A percentile compares a stretch with the other conserved stretches of the same genome.
phyloP scores from a whole-genome alignment of 2,797 vertebrate species.

The Ceryle rudis region DNA sequence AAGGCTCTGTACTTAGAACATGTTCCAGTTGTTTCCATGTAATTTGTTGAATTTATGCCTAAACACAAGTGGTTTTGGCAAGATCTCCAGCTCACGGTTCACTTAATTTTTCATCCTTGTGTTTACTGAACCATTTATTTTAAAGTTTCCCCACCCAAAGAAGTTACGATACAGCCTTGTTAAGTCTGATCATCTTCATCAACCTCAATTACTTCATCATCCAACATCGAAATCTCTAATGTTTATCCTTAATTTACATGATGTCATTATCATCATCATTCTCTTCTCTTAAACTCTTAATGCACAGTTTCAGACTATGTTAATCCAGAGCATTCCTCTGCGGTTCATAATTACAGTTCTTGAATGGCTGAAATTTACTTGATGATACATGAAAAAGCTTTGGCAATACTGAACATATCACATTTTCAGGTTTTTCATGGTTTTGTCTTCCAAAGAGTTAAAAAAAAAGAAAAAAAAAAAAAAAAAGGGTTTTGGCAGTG shows the following conservation, averaged over 20 bases:
- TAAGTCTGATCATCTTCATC: not conserved
- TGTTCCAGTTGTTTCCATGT: not conserved
- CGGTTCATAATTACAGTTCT: not conserved
- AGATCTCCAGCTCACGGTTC: not conserved
- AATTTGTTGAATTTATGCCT: not conserved
- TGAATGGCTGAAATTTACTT: not conserved
- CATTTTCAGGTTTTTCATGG: not conserved
- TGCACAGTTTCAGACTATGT: not conserved
- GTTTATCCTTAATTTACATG: not conserved
- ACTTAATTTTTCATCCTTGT: not conserved
- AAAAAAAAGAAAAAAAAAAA: conserved; percentile 17
- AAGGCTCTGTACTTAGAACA: not conserved
- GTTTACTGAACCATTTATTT: conserved; percentile 3
- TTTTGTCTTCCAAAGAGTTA: not conserved
- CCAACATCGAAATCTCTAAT: not conserved
- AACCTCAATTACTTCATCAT: not conserved
- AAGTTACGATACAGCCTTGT: not conserved
- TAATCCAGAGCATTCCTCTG: not conserved
- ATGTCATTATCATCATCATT: not conserved
- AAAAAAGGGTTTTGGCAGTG: not conserved
- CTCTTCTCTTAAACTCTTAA: not conserved
- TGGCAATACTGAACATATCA: not conserved
- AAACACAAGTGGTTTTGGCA: not conserved
- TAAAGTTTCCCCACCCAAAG: not conserved
- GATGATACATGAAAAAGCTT: not conserved